Evolutionary conservation across 2,797 vertebrate genomes (phyloP), one percentile per base, ranked within the genome.

Genomic region (Melanotaenia trifasciata): DNA sequence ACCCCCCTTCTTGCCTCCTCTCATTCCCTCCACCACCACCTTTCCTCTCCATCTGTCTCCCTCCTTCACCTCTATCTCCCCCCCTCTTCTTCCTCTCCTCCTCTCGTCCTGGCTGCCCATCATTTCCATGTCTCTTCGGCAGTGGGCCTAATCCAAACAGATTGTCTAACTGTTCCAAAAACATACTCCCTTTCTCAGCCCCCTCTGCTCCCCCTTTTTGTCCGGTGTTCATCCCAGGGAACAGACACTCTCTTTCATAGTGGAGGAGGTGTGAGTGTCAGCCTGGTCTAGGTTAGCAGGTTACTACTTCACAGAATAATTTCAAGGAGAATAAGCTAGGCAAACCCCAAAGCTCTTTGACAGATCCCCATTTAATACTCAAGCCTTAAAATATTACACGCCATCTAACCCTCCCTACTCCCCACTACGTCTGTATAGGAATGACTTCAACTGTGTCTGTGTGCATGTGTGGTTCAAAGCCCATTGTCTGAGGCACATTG

Each of bases 141-240:
- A 90, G 76, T 87, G 76, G 74, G 84, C 32, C 72, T 94, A 94
- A 91, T 90, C 91, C 92, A 94, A 91, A 89, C 88, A 93, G 90
- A 93, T 90, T 86, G 86, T 90, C 83, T 94, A 93, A 94, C 92
- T 91, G 92, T 92, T 93, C 92, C 88, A 87, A 93, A 93, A 94
- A 94, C 92, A 94, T 87, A 92, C 93, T 93, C 91, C 93, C 85
- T 88, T 87, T 89, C 82, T 87, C 68, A 72, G 79, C 80, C 86
- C 82, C 71, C 78, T 70, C 54, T 47, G 22, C 78, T 40, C 66
- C 83, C 74, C 81, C 72, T 60, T 72, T 85, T 80, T 70, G 72
- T 87, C 77, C 86, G 64, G 81, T 64, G 80, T 89, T 88, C 90
- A 86, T 92, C 83, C 67, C 45, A 10, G 67, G 81, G 87, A 94